These are phyloP conservation scores for Ictalurus punctatus DNA, from an alignment of 2,113 vertebrate species.

Conservation along the genomic window DNA sequence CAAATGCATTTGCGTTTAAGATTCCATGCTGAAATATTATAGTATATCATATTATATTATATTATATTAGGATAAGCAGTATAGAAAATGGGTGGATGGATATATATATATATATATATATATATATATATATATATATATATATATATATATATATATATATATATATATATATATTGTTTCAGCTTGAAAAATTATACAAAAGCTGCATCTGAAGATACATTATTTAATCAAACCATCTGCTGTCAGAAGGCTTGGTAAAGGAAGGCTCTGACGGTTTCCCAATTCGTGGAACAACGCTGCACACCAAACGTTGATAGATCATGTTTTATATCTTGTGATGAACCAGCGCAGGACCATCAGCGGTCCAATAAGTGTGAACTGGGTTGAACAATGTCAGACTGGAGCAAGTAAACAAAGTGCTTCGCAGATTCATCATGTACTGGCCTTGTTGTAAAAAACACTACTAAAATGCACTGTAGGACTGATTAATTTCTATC, in stretches of 20 bases:
- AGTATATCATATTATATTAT: no score
- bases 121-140: no score
- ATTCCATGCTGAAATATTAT: background rate
- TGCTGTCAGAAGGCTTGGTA: background rate
- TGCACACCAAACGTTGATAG: slow-evolving; percentile 47
- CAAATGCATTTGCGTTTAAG: no score
- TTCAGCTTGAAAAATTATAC: no score
- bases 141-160: no score
- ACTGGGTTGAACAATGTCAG: background rate
- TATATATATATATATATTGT: no score
- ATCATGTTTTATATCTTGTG: slow-evolving; percentile 57
- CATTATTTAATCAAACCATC: background rate
- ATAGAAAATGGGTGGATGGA: no score
- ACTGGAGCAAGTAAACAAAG: slow-evolving; percentile 19
- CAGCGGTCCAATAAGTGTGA: slow-evolving; percentile 1
- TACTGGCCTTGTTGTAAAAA: background rate
- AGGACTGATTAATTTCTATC: background rate
- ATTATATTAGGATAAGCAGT: no score
- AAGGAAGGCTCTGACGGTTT: slow-evolving; percentile 33
- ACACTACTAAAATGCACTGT: background rate
- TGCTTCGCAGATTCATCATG: slow-evolving; percentile 11
- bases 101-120: no score
- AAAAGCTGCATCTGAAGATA: background rate
- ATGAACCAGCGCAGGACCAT: slow-evolving; percentile 51
- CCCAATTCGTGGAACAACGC: background rate